Evolutionary conservation across 2,888 invertebrate species (phyloP).

Genomic region (Calliphora vomitoria): DNA sequence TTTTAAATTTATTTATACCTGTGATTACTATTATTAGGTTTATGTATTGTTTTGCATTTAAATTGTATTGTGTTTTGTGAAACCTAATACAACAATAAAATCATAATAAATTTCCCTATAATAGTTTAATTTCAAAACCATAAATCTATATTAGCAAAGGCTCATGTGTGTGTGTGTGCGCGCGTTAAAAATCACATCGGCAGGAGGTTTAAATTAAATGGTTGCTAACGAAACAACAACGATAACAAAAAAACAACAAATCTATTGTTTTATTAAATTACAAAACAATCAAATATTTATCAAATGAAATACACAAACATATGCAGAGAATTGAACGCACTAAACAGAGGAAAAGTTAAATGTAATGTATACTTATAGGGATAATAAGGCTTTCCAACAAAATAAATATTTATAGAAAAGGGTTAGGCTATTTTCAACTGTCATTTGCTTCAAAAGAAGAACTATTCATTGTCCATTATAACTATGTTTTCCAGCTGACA

Average conservation of each 20-base stretch:
- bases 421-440: neutral
- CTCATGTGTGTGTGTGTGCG: neutral
- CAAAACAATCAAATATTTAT: slow-evolving; percentile 52
- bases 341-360: neutral
- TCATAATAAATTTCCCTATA: slow-evolving; percentile 67
- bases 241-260: slow-evolving; percentile 10
- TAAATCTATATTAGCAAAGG: slow-evolving; percentile 62
- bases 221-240: neutral
- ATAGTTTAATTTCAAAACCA: slow-evolving; percentile 66
- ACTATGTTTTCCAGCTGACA: neutral
- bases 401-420: too few relatives aligned
- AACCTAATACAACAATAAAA: slow-evolving; percentile 47
- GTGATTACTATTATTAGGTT: slow-evolving; percentile 36
- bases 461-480: too few relatives aligned
- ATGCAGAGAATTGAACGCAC: neutral
- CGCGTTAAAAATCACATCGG: slow-evolving; percentile 45
- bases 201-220: slow-evolving; percentile 37
- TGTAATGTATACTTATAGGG: neutral
- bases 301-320: slow-evolving; percentile 18
- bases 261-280: slow-evolving; percentile 65
- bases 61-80: slow-evolving; percentile 23
- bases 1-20: slow-evolving; percentile 58
- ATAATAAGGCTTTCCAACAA: neutral
- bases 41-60: slow-evolving; percentile 36
- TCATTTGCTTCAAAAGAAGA: neutral